Conservation (phyloP, 1,140 invertebrate species). For the Frieseomelitta varia region DNA sequence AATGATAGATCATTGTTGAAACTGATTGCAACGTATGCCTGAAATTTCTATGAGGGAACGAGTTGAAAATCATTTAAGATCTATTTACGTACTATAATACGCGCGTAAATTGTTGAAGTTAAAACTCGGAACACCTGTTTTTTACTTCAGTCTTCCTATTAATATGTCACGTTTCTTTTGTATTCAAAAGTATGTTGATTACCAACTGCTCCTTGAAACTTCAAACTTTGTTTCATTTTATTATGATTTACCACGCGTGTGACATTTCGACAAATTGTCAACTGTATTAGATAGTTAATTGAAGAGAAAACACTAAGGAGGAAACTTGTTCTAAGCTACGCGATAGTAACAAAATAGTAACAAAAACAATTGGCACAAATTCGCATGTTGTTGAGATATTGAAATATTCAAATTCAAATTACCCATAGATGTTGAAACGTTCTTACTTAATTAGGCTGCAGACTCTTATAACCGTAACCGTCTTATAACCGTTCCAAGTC, state of each 20-base stretch:
- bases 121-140: neutral
- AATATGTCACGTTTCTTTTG: neutral
- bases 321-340: no score
- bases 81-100: no score
- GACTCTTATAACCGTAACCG: neutral
- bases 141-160: neutral
- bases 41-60: neutral
- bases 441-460: neutral
- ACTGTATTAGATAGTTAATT: neutral
- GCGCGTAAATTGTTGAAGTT: neutral
- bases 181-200: neutral
- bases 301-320: no score
- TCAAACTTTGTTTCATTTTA: neutral
- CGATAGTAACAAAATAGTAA: no score
- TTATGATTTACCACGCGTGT: neutral
- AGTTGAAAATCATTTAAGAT: neutral
- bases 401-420: neutral
- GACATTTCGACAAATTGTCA: neutral
- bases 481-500: no score
- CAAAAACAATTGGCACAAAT: neutral
- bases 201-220: neutral
- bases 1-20: neutral
- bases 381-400: neutral
- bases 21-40: neutral
- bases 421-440: no score